Evolutionary conservation across 2,113 vertebrate genomes (phyloP).

Genomic region (Tragelaphus buxtoni): DNA sequence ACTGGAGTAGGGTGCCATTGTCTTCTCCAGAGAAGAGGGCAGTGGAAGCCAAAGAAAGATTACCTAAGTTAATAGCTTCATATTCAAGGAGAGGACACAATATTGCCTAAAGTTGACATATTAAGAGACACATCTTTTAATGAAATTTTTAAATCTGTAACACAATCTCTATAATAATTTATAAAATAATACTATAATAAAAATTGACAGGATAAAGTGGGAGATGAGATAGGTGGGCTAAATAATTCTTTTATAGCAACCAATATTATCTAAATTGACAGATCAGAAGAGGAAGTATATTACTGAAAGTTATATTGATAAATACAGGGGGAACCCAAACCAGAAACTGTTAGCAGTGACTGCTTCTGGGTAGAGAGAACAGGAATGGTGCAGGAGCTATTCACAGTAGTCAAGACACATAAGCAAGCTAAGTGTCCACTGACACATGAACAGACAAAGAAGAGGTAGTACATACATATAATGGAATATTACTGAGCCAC

Average conservation of each 20-base stretch:
- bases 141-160: not conserved
- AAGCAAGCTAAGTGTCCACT: not conserved
- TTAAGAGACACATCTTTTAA: not conserved
- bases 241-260: not conserved
- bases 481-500: not conserved
- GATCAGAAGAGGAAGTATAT: not conserved
- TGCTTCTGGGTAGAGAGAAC: not conserved
- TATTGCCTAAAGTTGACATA: not conserved
- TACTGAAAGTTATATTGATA: not conserved
- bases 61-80: not conserved
- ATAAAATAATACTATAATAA: not conserved
- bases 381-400: not conserved
- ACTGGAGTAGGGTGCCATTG: no score
- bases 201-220: not conserved
- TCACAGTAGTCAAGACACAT: not conserved
- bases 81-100: not conserved
- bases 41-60: not conserved
- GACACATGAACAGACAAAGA: not conserved
- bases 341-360: not conserved
- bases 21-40: not conserved
- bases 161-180: not conserved
- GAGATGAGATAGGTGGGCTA: not conserved
- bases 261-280: not conserved
- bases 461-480: not conserved
- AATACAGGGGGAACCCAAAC: not conserved